Percentiles rank a stretch among this genome's conserved stretches.
Conservation (phyloP, 2,797 vertebrate genomes). For the Oreochromis grahami region DNA sequence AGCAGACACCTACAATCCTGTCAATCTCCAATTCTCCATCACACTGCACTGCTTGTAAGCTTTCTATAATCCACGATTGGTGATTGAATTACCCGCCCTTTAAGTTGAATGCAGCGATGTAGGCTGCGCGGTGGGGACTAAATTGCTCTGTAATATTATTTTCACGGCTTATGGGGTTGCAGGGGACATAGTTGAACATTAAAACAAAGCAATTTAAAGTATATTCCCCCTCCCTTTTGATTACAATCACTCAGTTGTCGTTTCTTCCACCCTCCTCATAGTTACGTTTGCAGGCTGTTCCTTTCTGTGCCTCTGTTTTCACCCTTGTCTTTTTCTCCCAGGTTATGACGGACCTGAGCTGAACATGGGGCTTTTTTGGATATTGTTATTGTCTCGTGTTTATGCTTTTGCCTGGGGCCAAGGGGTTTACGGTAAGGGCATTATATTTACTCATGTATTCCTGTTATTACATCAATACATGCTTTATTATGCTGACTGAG, state of each 20-base stretch:
- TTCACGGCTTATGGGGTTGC: slow-evolving; percentile 24
- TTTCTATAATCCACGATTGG: slow-evolving; percentile 60
- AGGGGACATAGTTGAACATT: slow-evolving; percentile 11
- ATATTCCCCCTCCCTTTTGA: not conserved
- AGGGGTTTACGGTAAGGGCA: slow-evolving; percentile 81
- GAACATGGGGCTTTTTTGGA: slow-evolving; percentile 83
- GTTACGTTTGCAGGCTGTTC: not conserved
- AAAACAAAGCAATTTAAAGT: not conserved
- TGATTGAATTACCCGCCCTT: slow-evolving; percentile 63
- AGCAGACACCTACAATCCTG: slow-evolving; percentile 35
- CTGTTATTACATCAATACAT: not conserved
- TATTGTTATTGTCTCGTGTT: slow-evolving; percentile 79
- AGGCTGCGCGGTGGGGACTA: slow-evolving; percentile 11
- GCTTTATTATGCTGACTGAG: slow-evolving; percentile 12
- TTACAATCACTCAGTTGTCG: slow-evolving; percentile 1
- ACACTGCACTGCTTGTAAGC: slow-evolving; percentile 40
- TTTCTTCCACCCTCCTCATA: not conserved
- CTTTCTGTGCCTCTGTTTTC: not conserved
- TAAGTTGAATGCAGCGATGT: slow-evolving; percentile 41
- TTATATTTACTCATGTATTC: not conserved
- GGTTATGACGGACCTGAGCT: slow-evolving; percentile 80
- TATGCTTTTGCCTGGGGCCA: slow-evolving; percentile 67
- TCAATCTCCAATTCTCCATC: slow-evolving; percentile 40
- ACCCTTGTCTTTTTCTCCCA: slow-evolving; percentile 18
- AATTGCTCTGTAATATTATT: slow-evolving; percentile 50